Conservation (phyloP, 2,113 vertebrate species). For the Anolis sagrei region DNA sequence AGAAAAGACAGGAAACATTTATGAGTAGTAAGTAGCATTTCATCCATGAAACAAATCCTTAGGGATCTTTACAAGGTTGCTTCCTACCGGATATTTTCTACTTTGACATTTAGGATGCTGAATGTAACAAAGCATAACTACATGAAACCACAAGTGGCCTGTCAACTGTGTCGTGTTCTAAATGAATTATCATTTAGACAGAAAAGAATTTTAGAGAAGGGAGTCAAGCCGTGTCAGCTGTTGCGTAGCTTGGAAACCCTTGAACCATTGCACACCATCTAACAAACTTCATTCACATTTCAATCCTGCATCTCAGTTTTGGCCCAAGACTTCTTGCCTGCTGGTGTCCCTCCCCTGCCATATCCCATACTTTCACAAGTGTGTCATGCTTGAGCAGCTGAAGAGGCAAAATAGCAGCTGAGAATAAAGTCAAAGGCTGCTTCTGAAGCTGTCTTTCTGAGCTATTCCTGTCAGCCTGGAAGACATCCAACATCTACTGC, state of each 20-base stretch:
- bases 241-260: neutral
- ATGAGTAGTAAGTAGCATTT: neutral
- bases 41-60: neutral
- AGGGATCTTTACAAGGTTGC: neutral
- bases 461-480: neutral
- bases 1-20: neutral
- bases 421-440: neutral
- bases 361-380: neutral
- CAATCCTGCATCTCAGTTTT: neutral
- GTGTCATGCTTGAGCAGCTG: neutral
- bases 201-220: neutral
- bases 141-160: neutral
- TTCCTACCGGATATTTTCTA: neutral
- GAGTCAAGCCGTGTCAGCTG: neutral
- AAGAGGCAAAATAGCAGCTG: neutral
- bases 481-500: neutral
- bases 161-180: neutral
- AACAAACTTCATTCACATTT: neutral
- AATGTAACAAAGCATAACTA: too few relatives aligned
- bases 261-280: neutral
- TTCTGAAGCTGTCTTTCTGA: neutral
- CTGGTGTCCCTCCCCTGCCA: neutral
- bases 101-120: neutral
- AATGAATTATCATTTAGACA: neutral
- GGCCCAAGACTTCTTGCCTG: neutral